Evolutionary conservation across 2,888 invertebrate species (phyloP).

Genomic region (Sipunculus nudus): DNA sequence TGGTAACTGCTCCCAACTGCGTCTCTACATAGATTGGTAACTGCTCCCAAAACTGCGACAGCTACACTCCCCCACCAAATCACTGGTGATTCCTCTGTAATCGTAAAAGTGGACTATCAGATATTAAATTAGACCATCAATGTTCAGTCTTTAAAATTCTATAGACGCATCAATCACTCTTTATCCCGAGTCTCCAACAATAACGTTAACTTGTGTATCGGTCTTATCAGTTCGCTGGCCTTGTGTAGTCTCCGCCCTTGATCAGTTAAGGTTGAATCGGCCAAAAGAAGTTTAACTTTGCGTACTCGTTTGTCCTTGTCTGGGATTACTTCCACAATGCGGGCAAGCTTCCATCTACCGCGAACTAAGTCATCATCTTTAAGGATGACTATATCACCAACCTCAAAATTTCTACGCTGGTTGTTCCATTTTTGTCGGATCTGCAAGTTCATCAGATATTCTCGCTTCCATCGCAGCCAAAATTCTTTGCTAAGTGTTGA

Average conservation of each 20-base stretch:
- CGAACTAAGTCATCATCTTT: background rate
- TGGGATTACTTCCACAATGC: conserved; percentile 9
- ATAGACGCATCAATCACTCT: no score
- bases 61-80: no score
- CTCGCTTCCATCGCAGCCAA: conserved; percentile 7
- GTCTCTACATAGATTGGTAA: no score
- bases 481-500: conserved; percentile 11
- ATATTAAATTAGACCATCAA: no score
- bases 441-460: conserved; percentile 4
- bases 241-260: background rate
- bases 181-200: conserved; percentile 9
- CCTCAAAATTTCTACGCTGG: conserved; percentile 32
- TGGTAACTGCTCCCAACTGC: no score
- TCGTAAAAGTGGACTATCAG: no score
- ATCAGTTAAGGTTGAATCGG: background rate
- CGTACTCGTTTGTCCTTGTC: conserved; percentile 15
- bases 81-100: no score
- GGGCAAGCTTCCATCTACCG: conserved; percentile 12
- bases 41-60: no score
- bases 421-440: conserved; percentile 17
- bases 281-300: conserved; percentile 15
- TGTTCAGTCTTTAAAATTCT: no score
- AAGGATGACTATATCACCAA: conserved; percentile 19
- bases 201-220: conserved; percentile 16
- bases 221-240: conserved; percentile 5